Evolutionary conservation across 2,888 invertebrate genomes (phyloP).

Genomic region (Ischnura elegans): DNA sequence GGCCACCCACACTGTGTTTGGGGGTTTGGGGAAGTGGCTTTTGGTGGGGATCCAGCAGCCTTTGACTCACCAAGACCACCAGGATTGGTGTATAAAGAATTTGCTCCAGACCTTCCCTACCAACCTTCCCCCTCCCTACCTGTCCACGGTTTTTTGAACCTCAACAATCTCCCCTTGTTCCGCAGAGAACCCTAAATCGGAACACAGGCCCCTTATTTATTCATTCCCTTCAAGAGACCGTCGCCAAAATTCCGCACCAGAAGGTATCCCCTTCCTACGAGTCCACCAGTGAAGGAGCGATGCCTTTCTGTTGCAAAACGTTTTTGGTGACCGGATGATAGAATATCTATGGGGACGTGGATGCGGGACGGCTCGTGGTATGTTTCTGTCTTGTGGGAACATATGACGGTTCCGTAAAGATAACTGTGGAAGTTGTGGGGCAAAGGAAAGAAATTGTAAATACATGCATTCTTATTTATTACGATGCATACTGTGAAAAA

Average conservation of each 20-base stretch:
- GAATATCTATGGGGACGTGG: background rate
- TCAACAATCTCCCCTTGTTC: too few relatives aligned
- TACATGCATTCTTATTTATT: background rate
- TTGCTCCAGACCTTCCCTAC: background rate
- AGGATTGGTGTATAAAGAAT: too few relatives aligned
- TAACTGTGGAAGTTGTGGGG: background rate
- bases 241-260: background rate
- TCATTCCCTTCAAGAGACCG: background rate
- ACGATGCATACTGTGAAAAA: slow-evolving; percentile 7
- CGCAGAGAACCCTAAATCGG: too few relatives aligned
- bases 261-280: background rate
- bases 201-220: background rate
- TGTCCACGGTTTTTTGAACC: too few relatives aligned
- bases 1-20: too few relatives aligned
- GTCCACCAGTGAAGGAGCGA: background rate
- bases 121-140: background rate
- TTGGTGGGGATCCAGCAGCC: too few relatives aligned
- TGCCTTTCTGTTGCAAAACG: background rate
- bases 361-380: background rate
- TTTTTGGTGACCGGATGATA: background rate
- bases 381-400: background rate
- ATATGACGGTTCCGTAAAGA: background rate
- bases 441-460: background rate
- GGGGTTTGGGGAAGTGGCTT: too few relatives aligned
- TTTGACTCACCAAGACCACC: too few relatives aligned